phyloP scores from a whole-genome alignment of 2,113 vertebrate genomes.

The Elephantulus edwardii region DNA sequence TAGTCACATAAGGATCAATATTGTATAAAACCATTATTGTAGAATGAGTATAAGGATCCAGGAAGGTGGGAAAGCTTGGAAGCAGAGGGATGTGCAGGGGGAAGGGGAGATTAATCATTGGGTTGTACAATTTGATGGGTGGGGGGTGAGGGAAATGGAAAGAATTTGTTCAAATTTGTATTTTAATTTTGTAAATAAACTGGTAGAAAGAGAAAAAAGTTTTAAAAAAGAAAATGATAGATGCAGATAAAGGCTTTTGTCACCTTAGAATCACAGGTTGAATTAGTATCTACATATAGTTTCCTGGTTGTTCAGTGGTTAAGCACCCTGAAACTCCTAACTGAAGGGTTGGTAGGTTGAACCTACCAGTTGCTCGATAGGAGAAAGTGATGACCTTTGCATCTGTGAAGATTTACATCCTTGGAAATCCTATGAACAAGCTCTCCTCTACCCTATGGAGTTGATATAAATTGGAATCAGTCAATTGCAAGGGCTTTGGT shows the following conservation, averaged over 20 bases:
- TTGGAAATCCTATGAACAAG: background rate
- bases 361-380: background rate
- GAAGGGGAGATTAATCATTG: no score
- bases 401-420: background rate
- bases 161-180: no score
- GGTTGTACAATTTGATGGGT: no score
- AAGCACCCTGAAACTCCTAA: background rate
- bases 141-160: no score
- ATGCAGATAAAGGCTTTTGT: constrained; percentile 28
- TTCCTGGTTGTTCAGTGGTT: background rate
- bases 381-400: background rate
- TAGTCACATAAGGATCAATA: no score
- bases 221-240: background rate
- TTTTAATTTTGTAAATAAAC: no score
- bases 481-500: background rate
- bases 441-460: background rate
- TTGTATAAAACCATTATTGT: no score
- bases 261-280: constrained; percentile 48
- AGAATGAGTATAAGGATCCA: no score
- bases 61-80: no score
- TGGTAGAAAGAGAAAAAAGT: no score
- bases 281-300: constrained; percentile 59
- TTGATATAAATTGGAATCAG: background rate
- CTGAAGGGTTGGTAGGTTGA: background rate
- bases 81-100: no score